These are phyloP conservation scores for Drosophila subpulchrella DNA, from an alignment of 1,140 invertebrate species.

Conservation along the genomic window DNA sequence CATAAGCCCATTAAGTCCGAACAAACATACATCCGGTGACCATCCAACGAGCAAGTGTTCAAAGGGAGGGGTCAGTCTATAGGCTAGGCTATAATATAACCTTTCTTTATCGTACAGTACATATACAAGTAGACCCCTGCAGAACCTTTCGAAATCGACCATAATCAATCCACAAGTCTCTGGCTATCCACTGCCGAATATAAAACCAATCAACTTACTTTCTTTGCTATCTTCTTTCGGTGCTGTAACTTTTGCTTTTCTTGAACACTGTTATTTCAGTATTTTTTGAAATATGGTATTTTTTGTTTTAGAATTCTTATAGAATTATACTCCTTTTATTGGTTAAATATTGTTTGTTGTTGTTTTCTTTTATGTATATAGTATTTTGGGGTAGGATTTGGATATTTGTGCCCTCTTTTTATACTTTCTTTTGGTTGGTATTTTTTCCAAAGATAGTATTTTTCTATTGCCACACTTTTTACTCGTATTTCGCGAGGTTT, in stretches of 20 bases:
- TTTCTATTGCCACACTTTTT: conserved; percentile 49
- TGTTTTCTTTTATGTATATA: background rate
- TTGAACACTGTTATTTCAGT: background rate
- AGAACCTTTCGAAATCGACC: background rate
- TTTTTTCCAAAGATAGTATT: conserved; percentile 26
- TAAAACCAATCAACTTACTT: conserved; percentile 67
- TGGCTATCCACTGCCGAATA: conserved; percentile 13
- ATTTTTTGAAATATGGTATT: background rate
- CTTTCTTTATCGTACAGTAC: conserved; percentile 22
- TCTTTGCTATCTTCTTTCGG: conserved; percentile 58
- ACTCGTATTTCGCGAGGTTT: conserved; percentile 51
- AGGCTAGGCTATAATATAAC: conserved; percentile 8
- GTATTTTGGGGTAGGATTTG: background rate
- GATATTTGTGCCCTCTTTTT: conserved; percentile 16
- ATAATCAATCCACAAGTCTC: conserved; percentile 17
- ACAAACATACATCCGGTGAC: conserved; percentile 72
- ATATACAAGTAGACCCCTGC: background rate
- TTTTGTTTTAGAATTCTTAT: background rate
- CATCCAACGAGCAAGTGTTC: conserved; percentile 38
- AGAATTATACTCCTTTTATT: conserved; percentile 22
- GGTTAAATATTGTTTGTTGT: background rate
- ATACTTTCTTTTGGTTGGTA: conserved; percentile 20
- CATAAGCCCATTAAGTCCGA: conserved; percentile 66
- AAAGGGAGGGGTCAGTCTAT: conserved; percentile 8
- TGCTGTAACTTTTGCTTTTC: conserved; percentile 47